A percentile compares a stretch with the other conserved stretches of the same genome.
Evolutionary conservation across 2,797 vertebrate species (phyloP).

Genomic region (Gallirallus australis): DNA sequence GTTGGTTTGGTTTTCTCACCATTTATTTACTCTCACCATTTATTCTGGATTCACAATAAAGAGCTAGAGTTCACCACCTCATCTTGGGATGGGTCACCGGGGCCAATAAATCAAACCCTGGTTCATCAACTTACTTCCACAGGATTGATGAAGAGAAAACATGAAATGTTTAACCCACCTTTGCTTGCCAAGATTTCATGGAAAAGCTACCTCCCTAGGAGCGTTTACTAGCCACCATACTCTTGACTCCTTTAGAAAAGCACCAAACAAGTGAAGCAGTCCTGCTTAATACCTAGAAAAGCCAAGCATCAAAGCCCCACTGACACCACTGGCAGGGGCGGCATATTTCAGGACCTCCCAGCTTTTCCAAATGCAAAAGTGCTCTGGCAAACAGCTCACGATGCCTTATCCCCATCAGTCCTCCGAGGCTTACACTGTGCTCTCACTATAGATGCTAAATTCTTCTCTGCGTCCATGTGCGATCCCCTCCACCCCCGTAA

Average conservation of each 20-base stretch:
- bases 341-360: background rate
- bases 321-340: background rate
- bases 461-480: background rate
- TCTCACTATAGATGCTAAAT: background rate
- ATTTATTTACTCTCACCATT: background rate
- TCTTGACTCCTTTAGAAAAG: background rate
- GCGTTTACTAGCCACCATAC: background rate
- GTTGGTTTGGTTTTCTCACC: background rate
- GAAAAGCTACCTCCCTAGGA: background rate
- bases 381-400: background rate
- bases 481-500: background rate
- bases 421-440: background rate
- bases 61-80: constrained; percentile 2
- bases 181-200: background rate
- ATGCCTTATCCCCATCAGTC: background rate
- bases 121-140: background rate
- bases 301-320: background rate
- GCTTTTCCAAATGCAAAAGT: background rate
- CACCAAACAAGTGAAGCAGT: background rate
- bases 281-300: background rate
- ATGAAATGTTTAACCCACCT: background rate
- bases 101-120: background rate
- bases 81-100: background rate
- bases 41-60: background rate
- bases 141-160: background rate